phyloP scores from a whole-genome alignment of 2,888 invertebrate genomes.

The Chromoteleia sp. region DNA sequence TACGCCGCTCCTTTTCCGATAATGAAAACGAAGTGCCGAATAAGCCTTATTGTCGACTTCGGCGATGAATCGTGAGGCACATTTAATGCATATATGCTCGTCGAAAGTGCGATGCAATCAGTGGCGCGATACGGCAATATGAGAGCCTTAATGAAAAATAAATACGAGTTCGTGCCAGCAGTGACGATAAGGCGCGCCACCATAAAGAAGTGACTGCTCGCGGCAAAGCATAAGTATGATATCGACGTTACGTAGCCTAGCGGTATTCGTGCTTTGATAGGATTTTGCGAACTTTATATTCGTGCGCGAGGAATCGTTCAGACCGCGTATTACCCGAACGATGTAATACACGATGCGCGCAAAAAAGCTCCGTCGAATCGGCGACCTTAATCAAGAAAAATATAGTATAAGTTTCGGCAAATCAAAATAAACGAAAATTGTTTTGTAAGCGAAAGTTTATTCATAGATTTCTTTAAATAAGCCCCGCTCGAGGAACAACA shows the following conservation, averaged over 20 bases:
- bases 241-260: slow-evolving; percentile 57
- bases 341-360: slow-evolving; percentile 45
- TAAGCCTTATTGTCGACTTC: slow-evolving; percentile 46
- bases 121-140: slow-evolving; percentile 60
- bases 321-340: slow-evolving; percentile 47
- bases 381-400: slow-evolving; percentile 50
- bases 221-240: slow-evolving; percentile 67
- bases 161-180: slow-evolving; percentile 73
- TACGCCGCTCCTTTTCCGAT: slow-evolving; percentile 20
- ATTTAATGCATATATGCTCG: slow-evolving; percentile 61
- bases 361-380: slow-evolving; percentile 16
- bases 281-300: slow-evolving; percentile 70
- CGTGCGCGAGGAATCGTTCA: slow-evolving; percentile 55
- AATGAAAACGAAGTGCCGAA: slow-evolving; percentile 58
- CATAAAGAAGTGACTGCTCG: slow-evolving; percentile 67
- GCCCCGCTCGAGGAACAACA: too few species aligned
- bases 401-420: slow-evolving; percentile 23
- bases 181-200: slow-evolving; percentile 69
- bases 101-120: slow-evolving; percentile 62
- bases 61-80: slow-evolving; percentile 52
- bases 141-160: slow-evolving; percentile 73
- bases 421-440: slow-evolving; percentile 30
- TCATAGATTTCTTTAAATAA: too few species aligned
- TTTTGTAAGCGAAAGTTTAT: neutral
- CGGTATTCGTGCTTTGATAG: slow-evolving; percentile 59